Evolutionary conservation across 2,113 vertebrate genomes (phyloP).

Genomic region (Leucoraja erinaceus): DNA sequence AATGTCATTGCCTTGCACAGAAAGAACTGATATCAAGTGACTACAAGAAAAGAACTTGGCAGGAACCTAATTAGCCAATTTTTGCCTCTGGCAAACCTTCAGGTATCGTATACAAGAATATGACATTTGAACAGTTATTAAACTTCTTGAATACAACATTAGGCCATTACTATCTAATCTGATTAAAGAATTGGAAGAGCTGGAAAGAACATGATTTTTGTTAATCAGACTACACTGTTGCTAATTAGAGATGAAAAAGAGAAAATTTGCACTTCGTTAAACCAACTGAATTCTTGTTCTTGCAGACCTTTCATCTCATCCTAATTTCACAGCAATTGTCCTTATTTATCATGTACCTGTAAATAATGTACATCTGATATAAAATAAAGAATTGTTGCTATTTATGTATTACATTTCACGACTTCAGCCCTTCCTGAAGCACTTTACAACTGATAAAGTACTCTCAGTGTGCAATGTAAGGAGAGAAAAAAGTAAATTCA

Average conservation of each 20-base stretch:
- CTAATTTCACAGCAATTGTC: background rate
- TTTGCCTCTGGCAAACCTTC: background rate
- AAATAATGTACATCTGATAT: background rate
- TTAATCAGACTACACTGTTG: background rate
- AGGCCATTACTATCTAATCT: background rate
- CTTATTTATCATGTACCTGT: background rate
- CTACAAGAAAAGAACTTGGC: background rate
- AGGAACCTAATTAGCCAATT: background rate
- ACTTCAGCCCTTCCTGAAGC: background rate
- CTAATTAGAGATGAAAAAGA: background rate
- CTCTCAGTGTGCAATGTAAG: background rate
- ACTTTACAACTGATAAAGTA: background rate
- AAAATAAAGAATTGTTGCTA: background rate
- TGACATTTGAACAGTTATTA: background rate
- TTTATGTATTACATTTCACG: background rate
- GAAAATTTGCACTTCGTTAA: background rate
- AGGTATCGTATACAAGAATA: background rate
- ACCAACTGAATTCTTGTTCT: background rate
- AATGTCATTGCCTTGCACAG: background rate
- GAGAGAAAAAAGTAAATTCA: background rate
- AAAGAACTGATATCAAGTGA: background rate
- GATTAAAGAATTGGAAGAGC: background rate
- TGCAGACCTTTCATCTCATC: background rate
- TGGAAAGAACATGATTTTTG: background rate
- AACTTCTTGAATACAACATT: conserved; percentile 12